Evolutionary conservation across 2,888 invertebrate genomes (phyloP).

Genomic region (Malthinus flaveolus): DNA sequence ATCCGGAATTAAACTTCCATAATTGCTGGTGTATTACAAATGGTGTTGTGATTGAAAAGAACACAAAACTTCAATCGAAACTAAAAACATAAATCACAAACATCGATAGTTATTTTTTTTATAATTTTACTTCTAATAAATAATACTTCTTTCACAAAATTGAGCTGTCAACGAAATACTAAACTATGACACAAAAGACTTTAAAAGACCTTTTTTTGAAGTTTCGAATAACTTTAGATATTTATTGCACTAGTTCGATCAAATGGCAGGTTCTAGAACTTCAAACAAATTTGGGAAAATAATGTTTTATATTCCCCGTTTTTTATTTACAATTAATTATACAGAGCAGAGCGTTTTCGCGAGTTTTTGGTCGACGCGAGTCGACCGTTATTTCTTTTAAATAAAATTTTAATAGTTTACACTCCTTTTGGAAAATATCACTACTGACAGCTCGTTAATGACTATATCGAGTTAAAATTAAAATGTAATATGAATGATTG

Average conservation of each 20-base stretch:
- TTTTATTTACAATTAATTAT: not conserved
- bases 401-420: not conserved
- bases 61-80: slow-evolving; percentile 13
- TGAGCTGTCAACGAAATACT: slow-evolving; percentile 18
- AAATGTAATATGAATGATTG: slow-evolving; percentile 25
- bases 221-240: not conserved
- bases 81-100: slow-evolving; percentile 22
- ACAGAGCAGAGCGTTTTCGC: not conserved
- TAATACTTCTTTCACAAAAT: slow-evolving; percentile 24
- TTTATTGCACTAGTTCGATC: not conserved
- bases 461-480: slow-evolving; percentile 22
- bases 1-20: too few species aligned
- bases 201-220: too few species aligned
- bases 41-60: too few species aligned
- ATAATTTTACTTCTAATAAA: slow-evolving; percentile 24
- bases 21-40: too few species aligned
- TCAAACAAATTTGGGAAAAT: not conserved
- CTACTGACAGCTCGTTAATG: slow-evolving; percentile 20
- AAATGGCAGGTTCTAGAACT: too few species aligned
- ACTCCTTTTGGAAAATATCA: slow-evolving; percentile 10
- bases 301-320: not conserved
- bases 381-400: too few species aligned
- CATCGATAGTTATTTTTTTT: slow-evolving; percentile 7
- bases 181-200: not conserved
- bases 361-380: too few species aligned